These are phyloP conservation scores for Bufo gargarizans DNA, from an alignment of 2,113 vertebrate genomes.

Conservation along the genomic window DNA sequence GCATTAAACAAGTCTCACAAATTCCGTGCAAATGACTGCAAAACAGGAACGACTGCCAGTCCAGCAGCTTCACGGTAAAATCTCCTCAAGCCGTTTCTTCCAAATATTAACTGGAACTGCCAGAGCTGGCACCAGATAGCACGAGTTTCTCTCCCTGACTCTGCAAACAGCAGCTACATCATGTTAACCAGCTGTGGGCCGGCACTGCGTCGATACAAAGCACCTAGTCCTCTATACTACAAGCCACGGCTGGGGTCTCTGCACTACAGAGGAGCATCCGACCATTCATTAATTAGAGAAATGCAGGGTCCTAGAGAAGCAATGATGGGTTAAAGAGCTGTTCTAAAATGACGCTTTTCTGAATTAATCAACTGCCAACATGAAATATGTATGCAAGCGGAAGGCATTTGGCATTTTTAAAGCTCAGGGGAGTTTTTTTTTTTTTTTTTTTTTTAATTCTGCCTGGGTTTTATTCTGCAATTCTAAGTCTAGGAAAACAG, in stretches of 20 bases:
- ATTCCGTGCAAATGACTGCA: slow-evolving; percentile 44
- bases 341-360: background rate
- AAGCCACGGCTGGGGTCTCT: background rate
- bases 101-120: slow-evolving; percentile 47
- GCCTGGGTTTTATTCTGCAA: background rate
- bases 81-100: slow-evolving; percentile 46
- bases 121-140: slow-evolving; percentile 17
- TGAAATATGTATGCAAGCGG: slow-evolving; percentile 36
- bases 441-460: background rate
- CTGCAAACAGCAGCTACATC: slow-evolving; percentile 24
- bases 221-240: background rate
- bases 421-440: background rate
- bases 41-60: slow-evolving; percentile 43
- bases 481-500: background rate
- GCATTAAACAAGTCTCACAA: slow-evolving; percentile 48
- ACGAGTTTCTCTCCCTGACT: slow-evolving; percentile 25
- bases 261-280: background rate
- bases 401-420: slow-evolving; percentile 10
- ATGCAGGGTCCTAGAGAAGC: background rate
- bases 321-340: background rate
- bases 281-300: slow-evolving; percentile 19
- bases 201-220: background rate
- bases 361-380: slow-evolving; percentile 20
- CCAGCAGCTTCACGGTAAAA: slow-evolving; percentile 41
- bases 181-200: slow-evolving; percentile 20